Evolutionary conservation across 2,113 vertebrate species (phyloP).

Genomic region (Galemys pyrenaicus): DNA sequence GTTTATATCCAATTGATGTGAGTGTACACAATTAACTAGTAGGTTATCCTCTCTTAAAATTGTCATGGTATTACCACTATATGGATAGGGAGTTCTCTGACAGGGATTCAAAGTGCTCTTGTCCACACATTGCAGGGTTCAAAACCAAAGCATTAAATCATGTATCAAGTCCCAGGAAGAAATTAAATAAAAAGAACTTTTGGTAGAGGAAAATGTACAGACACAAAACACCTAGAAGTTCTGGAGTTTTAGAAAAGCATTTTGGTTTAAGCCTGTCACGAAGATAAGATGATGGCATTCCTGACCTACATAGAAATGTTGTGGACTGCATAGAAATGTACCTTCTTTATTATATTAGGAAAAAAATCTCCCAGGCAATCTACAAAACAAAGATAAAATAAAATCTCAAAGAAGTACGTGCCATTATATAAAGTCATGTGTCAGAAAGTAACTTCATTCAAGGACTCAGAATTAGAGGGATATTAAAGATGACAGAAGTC

Average conservation of each 20-base stretch:
- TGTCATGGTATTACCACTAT: background rate
- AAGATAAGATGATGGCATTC: background rate
- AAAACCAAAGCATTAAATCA: background rate
- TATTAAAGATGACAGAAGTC: background rate
- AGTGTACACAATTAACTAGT: background rate
- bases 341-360: background rate
- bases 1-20: background rate
- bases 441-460: constrained; percentile 16
- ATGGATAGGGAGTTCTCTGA: background rate
- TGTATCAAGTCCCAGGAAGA: constrained; percentile 25
- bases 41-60: background rate
- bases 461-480: background rate
- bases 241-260: background rate
- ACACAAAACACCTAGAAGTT: background rate
- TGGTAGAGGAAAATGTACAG: constrained; percentile 23
- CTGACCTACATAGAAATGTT: background rate
- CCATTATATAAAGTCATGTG: constrained; percentile 9
- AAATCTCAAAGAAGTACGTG: background rate
- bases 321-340: background rate
- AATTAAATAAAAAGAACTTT: constrained; percentile 18
- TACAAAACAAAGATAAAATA: constrained; percentile 29
- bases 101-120: background rate
- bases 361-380: constrained; percentile 1
- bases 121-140: background rate
- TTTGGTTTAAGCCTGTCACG: constrained; percentile 28